Evolutionary conservation across 2,888 invertebrate species (phyloP), one percentile per base, ranked within the genome.

Genomic region (Dorcus hopei): DNA sequence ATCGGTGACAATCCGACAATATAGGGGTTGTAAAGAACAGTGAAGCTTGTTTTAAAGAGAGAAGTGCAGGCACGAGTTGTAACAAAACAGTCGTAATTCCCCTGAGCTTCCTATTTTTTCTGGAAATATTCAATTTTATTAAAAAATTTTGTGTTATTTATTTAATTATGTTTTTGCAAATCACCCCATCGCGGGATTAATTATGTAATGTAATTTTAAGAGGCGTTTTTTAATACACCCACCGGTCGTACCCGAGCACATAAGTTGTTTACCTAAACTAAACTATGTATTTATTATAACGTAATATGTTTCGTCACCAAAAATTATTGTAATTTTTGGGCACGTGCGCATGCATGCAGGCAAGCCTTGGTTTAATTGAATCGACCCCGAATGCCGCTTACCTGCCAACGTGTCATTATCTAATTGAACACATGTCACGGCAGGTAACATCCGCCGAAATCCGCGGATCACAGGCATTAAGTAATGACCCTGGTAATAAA

Each of bases 401-500:
- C 45, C 45, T 45, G 45, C 57, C 39, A 50, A 33, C 43, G 43
- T 53, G 48, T 58, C 54, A 58, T 61, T 58, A 57, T 57, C 54
- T 49, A 48, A 42, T 61, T 58, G 50, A 58, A 50, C 57, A 49
- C 49, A 54, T 54, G 54, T 56, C 57, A 53, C 39, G 19, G 26
- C 53, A 26, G 51, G 54, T 54, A 61, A 58, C 38, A 49, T 58
- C 49, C 51, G 53, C 54, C 52, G 51, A 49, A 58, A 64, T 66
- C 61, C 64, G 64, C 65, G 61, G 59, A 57, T 63, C 63, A 60
- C 61, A 65, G 66, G 63, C 54, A 62, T 67, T 63, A 66, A 63
- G 61, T 64, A 59, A 65, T 63, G 57, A 65, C 41, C 59, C 63
- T 62, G 65, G 68, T 67, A 68, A 69, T 69, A 68, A 68, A 68